Evolutionary conservation across 2,888 invertebrate genomes (phyloP).

Genomic region (Cosmorhoe ocellata): DNA sequence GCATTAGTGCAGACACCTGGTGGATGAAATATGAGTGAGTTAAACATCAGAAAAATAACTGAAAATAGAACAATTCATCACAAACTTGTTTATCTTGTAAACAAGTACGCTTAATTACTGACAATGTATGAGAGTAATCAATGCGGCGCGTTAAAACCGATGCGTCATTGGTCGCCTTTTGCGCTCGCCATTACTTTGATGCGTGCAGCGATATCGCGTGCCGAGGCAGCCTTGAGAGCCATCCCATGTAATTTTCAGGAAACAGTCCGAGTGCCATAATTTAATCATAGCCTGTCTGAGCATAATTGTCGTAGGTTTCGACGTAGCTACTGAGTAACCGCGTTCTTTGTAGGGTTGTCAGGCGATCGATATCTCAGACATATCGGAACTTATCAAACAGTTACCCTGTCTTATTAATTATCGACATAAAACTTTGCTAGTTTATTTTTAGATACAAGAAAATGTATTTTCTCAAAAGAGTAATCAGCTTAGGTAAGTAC

Average conservation of each 20-base stretch:
- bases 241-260: conserved; percentile 82
- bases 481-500: too few species aligned
- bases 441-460: too few species aligned
- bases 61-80: conserved; percentile 40
- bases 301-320: conserved; percentile 76
- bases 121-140: conserved; percentile 61
- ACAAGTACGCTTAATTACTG: conserved; percentile 40
- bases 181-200: conserved; percentile 63
- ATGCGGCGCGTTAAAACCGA: conserved; percentile 69
- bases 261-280: conserved; percentile 79
- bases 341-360: conserved; percentile 31
- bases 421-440: too few species aligned
- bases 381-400: too few species aligned
- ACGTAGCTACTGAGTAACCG: conserved; percentile 66
- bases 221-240: conserved; percentile 74
- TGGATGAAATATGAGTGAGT: conserved; percentile 36
- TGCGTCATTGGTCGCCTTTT: conserved; percentile 77
- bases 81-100: conserved; percentile 27
- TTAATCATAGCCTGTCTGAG: conserved; percentile 78
- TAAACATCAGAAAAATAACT: conserved; percentile 34
- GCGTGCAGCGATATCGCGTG: conserved; percentile 78
- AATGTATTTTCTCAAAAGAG: too few species aligned
- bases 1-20: conserved; percentile 97
- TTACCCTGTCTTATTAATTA: too few species aligned
- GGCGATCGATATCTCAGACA: background rate